phyloP scores from a whole-genome alignment of 1,140 invertebrate species.

The Apis cerana region DNA sequence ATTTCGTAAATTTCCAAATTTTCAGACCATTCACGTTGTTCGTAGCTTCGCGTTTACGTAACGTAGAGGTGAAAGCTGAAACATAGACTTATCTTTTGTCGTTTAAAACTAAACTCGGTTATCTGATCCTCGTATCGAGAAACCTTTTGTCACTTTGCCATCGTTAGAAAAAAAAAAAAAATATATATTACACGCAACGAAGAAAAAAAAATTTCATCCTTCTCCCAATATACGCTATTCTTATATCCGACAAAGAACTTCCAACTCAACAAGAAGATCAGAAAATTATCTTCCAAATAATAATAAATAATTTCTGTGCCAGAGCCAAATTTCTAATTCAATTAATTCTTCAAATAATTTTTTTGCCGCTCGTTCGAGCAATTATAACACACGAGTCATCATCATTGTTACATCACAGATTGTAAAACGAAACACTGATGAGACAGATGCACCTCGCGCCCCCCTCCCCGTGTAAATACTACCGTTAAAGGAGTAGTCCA shows the following conservation, averaged over 20 bases:
- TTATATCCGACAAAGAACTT: no score
- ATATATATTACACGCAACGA: no score
- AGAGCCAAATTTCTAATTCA: no score
- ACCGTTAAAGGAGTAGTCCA: constrained; percentile 27
- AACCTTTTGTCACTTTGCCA: not conserved
- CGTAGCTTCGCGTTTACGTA: constrained; percentile 23
- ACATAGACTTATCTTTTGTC: not conserved
- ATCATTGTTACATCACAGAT: no score
- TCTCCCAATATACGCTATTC: no score
- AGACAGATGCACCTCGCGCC: not conserved
- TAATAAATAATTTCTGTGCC: no score
- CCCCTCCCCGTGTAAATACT: not conserved
- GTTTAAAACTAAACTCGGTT: not conserved
- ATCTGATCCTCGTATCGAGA: not conserved
- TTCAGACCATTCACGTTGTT: not conserved
- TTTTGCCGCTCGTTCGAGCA: no score
- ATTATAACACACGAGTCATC: no score
- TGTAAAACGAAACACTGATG: not conserved
- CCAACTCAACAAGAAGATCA: no score
- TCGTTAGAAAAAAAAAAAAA: not conserved
- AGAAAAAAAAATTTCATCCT: no score
- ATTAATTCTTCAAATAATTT: no score
- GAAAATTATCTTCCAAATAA: no score
- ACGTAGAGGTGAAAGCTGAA: constrained; percentile 38
- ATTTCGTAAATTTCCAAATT: constrained; percentile 8